Evolutionary conservation across 1,140 invertebrate species (phyloP).

Genomic region (Anastrepha ludens): DNA sequence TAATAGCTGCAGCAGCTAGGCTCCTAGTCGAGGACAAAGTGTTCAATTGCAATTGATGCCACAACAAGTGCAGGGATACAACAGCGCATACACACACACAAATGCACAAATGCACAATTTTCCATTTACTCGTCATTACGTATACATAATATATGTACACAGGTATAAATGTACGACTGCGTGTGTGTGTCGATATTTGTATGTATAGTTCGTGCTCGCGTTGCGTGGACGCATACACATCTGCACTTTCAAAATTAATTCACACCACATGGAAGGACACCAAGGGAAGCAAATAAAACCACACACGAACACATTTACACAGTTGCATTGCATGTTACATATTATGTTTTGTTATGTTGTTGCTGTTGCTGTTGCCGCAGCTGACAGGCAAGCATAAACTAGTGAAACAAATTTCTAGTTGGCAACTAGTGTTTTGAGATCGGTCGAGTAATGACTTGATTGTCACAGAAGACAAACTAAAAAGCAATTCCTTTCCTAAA

Average conservation of each 20-base stretch:
- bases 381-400: neutral
- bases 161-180: neutral
- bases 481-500: no score
- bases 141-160: neutral
- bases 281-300: constrained; percentile 43
- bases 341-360: neutral
- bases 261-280: neutral
- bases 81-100: constrained; percentile 26
- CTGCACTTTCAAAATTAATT: neutral
- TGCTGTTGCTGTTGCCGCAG: neutral
- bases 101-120: neutral
- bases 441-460: neutral
- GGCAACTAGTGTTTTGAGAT: neutral
- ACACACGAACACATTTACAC: neutral
- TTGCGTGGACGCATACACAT: neutral
- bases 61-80: constrained; percentile 39
- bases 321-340: neutral
- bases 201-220: neutral
- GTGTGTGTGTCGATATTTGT: neutral
- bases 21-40: constrained; percentile 1
- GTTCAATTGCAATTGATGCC: constrained; percentile 54
- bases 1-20: constrained; percentile 5
- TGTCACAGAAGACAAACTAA: no score
- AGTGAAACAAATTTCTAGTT: neutral
- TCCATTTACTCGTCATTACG: neutral